phyloP scores from a whole-genome alignment of 2,113 vertebrate genomes.

The Athene cunicularia region DNA sequence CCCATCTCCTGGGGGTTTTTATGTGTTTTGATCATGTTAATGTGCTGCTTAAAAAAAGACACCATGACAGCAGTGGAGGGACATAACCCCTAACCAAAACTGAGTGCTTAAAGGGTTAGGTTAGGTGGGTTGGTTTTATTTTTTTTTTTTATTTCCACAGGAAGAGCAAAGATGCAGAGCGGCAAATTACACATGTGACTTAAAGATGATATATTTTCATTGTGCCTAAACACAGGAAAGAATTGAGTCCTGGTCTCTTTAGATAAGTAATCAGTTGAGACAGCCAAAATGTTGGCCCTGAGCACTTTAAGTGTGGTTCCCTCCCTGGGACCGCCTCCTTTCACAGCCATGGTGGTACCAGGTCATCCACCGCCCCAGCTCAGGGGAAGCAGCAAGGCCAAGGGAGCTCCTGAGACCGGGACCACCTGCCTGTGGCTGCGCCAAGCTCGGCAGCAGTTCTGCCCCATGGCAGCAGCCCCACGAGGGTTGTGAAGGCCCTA shows the following conservation, averaged over 20 bases:
- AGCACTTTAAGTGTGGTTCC: not conserved
- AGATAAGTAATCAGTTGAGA: not conserved
- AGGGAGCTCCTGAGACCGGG: accelerated
- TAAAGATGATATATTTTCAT: not conserved
- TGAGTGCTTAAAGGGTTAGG: too few species aligned
- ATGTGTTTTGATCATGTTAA: not conserved
- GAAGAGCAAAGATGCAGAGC: not conserved
- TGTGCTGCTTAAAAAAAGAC: not conserved
- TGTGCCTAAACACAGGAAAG: not conserved
- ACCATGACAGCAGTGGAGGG: accelerated
- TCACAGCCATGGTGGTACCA: accelerated
- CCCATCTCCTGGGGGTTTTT: accelerated
- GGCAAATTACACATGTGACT: not conserved
- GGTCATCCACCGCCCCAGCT: too few species aligned
- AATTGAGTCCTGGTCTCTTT: not conserved
- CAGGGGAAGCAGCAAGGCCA: not conserved
- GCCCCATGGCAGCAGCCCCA: accelerated
- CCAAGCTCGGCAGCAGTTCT: not conserved
- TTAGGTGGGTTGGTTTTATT: not conserved
- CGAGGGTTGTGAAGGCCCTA: not conserved
- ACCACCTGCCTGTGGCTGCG: too few species aligned
- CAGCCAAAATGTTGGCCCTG: not conserved
- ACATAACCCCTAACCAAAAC: not conserved
- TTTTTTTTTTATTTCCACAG: not conserved
- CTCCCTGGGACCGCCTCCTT: not conserved